A percentile compares a stretch with the other conserved stretches of the same genome.
These are phyloP conservation scores for Leptarthrus brevirostris DNA, from an alignment of 2,888 invertebrate genomes.

Conservation along the genomic window DNA sequence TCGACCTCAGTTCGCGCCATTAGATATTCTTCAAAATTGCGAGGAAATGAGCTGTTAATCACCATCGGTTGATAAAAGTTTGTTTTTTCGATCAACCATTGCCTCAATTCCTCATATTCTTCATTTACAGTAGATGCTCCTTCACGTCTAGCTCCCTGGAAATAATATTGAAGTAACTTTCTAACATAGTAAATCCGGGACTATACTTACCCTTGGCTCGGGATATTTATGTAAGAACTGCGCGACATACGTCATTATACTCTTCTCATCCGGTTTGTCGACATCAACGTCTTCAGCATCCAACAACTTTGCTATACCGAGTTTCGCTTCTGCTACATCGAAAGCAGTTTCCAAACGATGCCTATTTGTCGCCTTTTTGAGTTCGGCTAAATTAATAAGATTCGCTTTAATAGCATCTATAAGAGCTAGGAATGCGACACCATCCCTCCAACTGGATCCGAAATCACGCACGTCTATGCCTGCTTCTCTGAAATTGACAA, in stretches of 20 bases:
- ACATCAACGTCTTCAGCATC: conserved; percentile 98
- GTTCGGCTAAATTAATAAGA: conserved; percentile 86
- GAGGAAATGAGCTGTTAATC: conserved; percentile 78
- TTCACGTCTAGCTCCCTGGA: conserved; percentile 75
- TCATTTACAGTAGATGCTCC: conserved; percentile 82
- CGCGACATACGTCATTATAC: conserved; percentile 98
- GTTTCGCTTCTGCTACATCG: conserved; percentile 88
- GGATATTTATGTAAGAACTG: conserved; percentile 97
- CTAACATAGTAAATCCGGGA: not conserved
- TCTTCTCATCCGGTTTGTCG: conserved; percentile 94
- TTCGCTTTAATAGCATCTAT: conserved; percentile 95
- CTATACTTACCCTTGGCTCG: conserved; percentile 76
- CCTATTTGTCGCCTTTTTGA: conserved; percentile 81
- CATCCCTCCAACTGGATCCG: conserved; percentile 95
- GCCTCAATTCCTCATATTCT: conserved; percentile 82
- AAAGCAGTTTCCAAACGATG: conserved; percentile 92
- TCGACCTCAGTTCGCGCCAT: conserved; percentile 82
- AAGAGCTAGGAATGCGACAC: conserved; percentile 93
- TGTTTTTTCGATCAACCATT: conserved; percentile 85
- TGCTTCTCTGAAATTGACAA: conserved; percentile 75
- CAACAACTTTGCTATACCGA: conserved; percentile 90
- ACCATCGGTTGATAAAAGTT: conserved; percentile 81
- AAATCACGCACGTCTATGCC: conserved; percentile 93
- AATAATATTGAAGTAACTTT: conserved; percentile 3
- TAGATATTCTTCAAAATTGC: conserved; percentile 84